phyloP scores from a whole-genome alignment of 2,113 vertebrate species.

The Haplotaxodon microlepis region DNA sequence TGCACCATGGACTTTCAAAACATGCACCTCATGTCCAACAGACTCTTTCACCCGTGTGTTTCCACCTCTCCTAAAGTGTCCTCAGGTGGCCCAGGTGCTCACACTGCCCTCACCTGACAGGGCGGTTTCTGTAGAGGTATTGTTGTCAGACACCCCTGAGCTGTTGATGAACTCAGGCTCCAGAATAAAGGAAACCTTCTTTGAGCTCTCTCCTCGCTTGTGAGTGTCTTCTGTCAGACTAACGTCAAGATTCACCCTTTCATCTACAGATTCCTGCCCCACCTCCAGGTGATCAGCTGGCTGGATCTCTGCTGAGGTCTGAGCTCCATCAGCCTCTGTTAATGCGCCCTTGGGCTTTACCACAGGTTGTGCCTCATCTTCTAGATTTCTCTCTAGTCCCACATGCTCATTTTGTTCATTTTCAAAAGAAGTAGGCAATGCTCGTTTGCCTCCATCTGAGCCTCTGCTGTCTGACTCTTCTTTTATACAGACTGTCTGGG shows the following conservation, averaged over 20 bases:
- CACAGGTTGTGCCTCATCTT: neutral
- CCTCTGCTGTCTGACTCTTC: neutral
- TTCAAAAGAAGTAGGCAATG: neutral
- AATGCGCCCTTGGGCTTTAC: neutral
- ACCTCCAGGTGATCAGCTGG: neutral
- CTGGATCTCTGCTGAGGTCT: neutral
- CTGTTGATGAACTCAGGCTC: slow-evolving; percentile 44
- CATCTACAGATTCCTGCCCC: neutral
- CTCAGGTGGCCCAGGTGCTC: neutral
- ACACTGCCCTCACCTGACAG: slow-evolving; percentile 43
- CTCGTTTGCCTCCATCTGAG: neutral
- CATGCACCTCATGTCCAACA: neutral
- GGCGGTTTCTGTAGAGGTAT: neutral
- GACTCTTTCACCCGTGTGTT: neutral
- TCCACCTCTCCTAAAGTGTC: neutral
- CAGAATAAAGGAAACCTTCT: slow-evolving; percentile 54
- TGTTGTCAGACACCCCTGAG: neutral
- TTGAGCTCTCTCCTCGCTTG: neutral
- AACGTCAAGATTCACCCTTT: neutral
- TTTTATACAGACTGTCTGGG: neutral
- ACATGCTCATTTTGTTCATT: neutral
- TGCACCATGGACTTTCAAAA: neutral
- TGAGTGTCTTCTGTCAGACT: neutral
- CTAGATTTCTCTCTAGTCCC: neutral
- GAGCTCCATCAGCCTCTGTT: neutral